These are phyloP conservation scores for Tipula helvola DNA, from an alignment of 2,888 invertebrate species.

Conservation along the genomic window DNA sequence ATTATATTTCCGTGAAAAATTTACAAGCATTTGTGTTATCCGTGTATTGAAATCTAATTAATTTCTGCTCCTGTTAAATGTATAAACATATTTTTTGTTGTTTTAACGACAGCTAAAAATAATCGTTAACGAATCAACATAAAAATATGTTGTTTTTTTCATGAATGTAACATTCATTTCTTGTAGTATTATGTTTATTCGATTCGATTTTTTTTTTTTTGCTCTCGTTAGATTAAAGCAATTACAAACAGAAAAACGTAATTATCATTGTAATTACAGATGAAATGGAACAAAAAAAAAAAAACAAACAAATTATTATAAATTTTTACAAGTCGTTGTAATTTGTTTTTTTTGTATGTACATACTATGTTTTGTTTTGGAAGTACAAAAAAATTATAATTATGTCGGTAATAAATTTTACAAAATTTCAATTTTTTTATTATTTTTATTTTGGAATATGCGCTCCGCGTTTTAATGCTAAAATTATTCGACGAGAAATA, in stretches of 20 bases:
- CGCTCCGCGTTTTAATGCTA: too few species aligned
- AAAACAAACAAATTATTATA: neutral
- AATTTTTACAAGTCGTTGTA: neutral
- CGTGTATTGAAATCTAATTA: neutral
- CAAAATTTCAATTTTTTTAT: neutral
- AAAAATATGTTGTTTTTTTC: neutral
- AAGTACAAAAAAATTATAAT: neutral
- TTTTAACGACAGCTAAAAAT: neutral
- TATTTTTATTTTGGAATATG: neutral
- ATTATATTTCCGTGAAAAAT: neutral
- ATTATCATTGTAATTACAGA: neutral
- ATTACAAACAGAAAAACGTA: slow-evolving; percentile 4
- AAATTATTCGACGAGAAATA: neutral
- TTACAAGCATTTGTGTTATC: neutral
- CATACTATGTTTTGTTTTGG: neutral
- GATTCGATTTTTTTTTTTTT: neutral
- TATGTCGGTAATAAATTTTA: neutral
- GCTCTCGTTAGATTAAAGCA: neutral
- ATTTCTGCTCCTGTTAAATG: neutral
- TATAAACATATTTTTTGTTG: neutral
- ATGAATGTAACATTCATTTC: neutral
- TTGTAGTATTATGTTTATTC: neutral
- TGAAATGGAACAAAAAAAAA: neutral
- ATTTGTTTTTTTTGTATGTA: too few species aligned
- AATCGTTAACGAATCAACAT: neutral